Evolutionary conservation across 2,797 vertebrate genomes (phyloP).

Genomic region (Aeoliscus strigatus): DNA sequence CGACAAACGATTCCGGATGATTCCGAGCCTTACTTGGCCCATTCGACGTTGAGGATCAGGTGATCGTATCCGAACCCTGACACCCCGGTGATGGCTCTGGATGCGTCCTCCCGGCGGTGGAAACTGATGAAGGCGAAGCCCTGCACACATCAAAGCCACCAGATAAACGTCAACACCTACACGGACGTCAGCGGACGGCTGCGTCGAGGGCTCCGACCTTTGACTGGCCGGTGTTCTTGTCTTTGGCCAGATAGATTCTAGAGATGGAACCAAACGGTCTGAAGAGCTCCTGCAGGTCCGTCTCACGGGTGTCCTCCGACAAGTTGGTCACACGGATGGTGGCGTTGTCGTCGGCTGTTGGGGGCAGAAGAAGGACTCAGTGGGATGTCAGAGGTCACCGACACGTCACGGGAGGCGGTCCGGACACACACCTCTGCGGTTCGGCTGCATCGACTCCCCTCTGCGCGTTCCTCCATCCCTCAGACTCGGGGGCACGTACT

Average conservation of each 20-base stretch:
- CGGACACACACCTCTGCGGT: constrained; percentile 83
- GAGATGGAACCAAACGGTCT: constrained; percentile 96
- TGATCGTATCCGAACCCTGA: constrained; percentile 96
- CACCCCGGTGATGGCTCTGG: constrained; percentile 89
- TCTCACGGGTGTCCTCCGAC: constrained; percentile 96
- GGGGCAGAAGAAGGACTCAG: background rate
- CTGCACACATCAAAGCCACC: constrained; percentile 52
- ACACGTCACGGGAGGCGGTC: no score
- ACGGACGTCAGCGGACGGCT: no score
- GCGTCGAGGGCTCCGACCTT: constrained; percentile 75
- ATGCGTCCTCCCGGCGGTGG: constrained; percentile 91
- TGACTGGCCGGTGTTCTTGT: constrained; percentile 96
- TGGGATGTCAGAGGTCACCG: no score
- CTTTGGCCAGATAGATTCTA: constrained; percentile 95
- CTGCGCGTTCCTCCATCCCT: constrained; percentile 85
- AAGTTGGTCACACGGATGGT: constrained; percentile 97
- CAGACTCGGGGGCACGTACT: constrained; percentile 91
- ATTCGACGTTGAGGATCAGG: constrained; percentile 96
- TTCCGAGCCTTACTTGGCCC: constrained; percentile 86
- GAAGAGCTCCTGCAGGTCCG: constrained; percentile 96
- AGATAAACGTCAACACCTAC: no score
- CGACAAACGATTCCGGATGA: background rate
- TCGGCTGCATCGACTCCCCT: constrained; percentile 97
- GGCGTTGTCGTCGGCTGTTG: constrained; percentile 90
- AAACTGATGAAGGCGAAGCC: constrained; percentile 97